phyloP scores from a whole-genome alignment of 2,888 invertebrate genomes.

The Calameuta filiformis region DNA sequence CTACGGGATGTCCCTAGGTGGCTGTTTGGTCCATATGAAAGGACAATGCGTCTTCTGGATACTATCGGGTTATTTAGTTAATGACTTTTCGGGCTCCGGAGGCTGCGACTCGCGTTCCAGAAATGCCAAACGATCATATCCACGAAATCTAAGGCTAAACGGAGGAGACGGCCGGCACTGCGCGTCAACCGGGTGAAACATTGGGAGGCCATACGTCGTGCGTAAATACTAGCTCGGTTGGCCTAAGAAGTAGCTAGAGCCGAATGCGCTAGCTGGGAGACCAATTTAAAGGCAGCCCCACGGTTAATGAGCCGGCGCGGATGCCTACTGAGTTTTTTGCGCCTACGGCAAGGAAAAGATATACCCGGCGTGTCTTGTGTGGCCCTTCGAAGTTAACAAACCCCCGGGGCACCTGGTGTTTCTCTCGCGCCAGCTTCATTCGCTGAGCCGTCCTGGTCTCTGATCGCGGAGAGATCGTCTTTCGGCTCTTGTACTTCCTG shows the following conservation, averaged over 20 bases:
- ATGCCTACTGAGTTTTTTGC: constrained; percentile 64
- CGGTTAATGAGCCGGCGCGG: constrained; percentile 64
- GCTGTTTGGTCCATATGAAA: background rate
- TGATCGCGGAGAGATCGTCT: background rate
- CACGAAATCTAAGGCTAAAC: constrained; percentile 1
- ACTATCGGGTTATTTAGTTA: background rate
- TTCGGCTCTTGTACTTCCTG: background rate
- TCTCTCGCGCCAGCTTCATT: background rate
- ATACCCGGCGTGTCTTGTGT: constrained; percentile 43
- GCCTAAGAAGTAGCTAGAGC: background rate
- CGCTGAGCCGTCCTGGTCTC: background rate
- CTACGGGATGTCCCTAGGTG: background rate
- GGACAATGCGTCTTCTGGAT: background rate
- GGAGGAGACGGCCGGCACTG: constrained; percentile 13
- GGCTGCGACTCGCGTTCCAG: background rate
- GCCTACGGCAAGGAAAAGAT: constrained; percentile 23
- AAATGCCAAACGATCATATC: background rate
- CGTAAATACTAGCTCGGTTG: constrained; percentile 55
- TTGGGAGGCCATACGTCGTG: constrained; percentile 52
- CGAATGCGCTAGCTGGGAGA: constrained; percentile 38
- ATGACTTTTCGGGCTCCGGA: background rate
- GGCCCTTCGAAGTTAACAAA: constrained; percentile 45
- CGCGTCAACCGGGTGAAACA: constrained; percentile 4
- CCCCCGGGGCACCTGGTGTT: constrained; percentile 43
- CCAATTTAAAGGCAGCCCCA: constrained; percentile 61